Base-by-base conservation (phyloP, 2,113 vertebrate species). In the Larimichthys crocea region DNA sequence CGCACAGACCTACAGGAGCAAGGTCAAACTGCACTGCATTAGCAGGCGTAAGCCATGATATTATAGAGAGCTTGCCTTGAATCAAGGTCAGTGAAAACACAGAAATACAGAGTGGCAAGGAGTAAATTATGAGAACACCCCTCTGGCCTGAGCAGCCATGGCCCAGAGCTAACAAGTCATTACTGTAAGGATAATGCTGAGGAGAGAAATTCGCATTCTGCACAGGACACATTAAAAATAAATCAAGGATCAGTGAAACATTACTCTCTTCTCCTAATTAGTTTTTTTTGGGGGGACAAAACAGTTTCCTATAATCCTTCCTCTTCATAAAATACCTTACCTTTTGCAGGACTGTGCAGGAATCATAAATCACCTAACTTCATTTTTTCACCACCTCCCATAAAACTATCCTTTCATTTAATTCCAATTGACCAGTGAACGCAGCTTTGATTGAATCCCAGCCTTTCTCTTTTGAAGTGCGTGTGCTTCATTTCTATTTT, bases 381-480 rank as follows among this genome's bases (percentile, higher is more conserved):
- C 44, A 2, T 48, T 46, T 17, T 57, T 63, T 46, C 5, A 31
- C 22, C 46, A 10, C 49, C 7, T n/a, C n/a, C 44, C 61, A 35
- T 12, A 56, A 68, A 83, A n/a, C 55, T 35, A 3, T 52, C 0
- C 19, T 66, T 74, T 80, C 29, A 53, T 85, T 84, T 62, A 16
- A 75, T 52, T 71, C 57, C 55, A n/a, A 5, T 56, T 86, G 52
- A 74, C 60, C 50, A 49, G 66, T 5, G 74, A 67, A 63, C 16
- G 1, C 40, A 60, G 66, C 74, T 69, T 48, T 76, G 73, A 92
- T 79, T 88, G 74, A 81, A 87, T 91, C 66, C 67, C 49, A 20
- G 66, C 65, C 61, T 60, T 24, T 15, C 11, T 70, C 84, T 78
- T 90, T 86, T 89, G 83, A 91, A 90, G 88, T 87, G 80, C 63